These are phyloP conservation scores for Caenorhabditis becei DNA, from an alignment of 2,888 invertebrate species.

Conservation along the genomic window DNA sequence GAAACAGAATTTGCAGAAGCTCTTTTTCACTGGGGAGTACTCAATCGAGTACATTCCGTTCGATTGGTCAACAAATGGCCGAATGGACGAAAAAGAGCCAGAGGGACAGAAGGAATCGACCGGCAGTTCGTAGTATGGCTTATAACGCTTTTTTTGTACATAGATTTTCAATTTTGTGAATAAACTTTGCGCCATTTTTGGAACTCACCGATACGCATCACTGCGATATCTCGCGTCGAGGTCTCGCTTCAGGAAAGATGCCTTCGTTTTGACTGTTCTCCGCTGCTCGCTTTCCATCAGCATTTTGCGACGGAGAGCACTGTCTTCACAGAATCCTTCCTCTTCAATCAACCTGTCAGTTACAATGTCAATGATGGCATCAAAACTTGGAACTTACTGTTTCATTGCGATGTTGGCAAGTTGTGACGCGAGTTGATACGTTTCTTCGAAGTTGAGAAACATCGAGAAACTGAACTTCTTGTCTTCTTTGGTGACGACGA, in stretches of 20 bases:
- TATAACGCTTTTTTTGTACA: neutral
- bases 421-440: constrained; percentile 93
- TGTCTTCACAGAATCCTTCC: constrained; percentile 93
- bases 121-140: neutral
- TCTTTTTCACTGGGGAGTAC: constrained; percentile 73
- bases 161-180: no score
- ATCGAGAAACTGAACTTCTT: constrained; percentile 90
- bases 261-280: constrained; percentile 86
- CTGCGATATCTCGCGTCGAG: constrained; percentile 95
- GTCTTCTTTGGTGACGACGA: constrained; percentile 76
- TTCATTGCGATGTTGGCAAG: constrained; percentile 97
- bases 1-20: constrained; percentile 64
- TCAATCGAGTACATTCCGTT: constrained; percentile 73
- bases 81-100: constrained; percentile 54
- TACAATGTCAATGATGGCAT: neutral
- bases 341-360: constrained; percentile 89
- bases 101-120: neutral
- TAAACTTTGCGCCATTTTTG: no score
- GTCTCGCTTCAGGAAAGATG: constrained; percentile 94
- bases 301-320: constrained; percentile 89
- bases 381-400: constrained; percentile 82
- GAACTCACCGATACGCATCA: constrained; percentile 87
- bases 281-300: constrained; percentile 83
- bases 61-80: constrained; percentile 74
- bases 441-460: constrained; percentile 92